Evolutionary conservation across 2,888 invertebrate genomes (phyloP), one percentile per base, ranked within the genome.

Genomic region (Acrobasis repandana): DNA sequence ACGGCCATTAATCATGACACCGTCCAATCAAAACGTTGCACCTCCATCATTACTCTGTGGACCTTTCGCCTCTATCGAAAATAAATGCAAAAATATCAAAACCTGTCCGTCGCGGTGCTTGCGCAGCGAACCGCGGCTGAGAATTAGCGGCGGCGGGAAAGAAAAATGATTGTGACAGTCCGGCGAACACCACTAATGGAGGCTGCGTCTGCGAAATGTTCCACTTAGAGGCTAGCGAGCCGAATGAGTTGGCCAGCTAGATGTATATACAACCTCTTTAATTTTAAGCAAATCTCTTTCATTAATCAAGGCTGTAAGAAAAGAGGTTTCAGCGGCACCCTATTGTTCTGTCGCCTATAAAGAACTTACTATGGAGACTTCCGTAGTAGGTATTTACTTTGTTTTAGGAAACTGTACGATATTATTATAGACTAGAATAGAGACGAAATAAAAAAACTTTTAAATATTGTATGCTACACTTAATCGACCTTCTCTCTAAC

Each of bases 141-240:
- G 91, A 91, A 91, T 92, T 91, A 91, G 90, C 88, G 80, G 86
- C 86, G 86, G 86, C 88, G 91, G 87, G 85, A 89, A 92, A 92
- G 91, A 92, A 92, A 91, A 92, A 92, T 92, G 90, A 91, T 90
- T 90, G 92, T 90, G 92, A 92, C 92, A 92, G 91, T 90, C 90
- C 90, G 86, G 86, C 90, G 91, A 86, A 85, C 88, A 85, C 79
- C 85, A 80, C 89, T 92, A 92, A 92, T 92, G 92, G 92, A 91
- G 88, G 88, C 88, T 88, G 85, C 88, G 83, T 86, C 86, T 86
- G 86, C 88, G 86, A 89, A 88, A 90, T 86, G 86, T 78, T 78
- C 79, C 89, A 90, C 86, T 90, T 89, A 61, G 47, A 58, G 59
- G 16, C 51, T 51, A 59, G 58, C 49, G 18, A 50, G 43, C 51